Base-by-base conservation (phyloP, 2,113 vertebrate genomes). In the Planiliza haematocheilus region DNA sequence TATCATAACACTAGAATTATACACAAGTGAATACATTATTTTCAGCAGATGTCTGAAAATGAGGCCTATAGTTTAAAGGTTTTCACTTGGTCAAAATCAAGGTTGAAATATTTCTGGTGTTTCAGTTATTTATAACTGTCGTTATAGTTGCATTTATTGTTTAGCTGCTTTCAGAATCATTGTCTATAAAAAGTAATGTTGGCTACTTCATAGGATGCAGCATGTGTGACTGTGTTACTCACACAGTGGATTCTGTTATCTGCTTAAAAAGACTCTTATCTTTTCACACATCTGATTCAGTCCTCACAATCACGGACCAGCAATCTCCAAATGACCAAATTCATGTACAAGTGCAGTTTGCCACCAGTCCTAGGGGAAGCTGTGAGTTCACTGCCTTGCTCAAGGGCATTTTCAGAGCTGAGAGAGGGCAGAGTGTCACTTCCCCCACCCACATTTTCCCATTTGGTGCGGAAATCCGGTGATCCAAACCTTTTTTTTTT, bases 381-480 rank as follows among this genome's bases (percentile, higher is more conserved):
- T 65, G 39, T 16, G 50, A 73, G 84, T 74, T 81, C 74, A 58
- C 46, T 50, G 67, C 45, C 70, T 81, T 63, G 66, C 77, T 86
- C 73, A 75, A 77, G 77, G 84, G 75, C 79, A 66, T 70, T 74
- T 48, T 21, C 41, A 61, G 63, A 60, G 42, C 74, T 79, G 48
- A 64, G 45, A 53, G 68, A 76, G 60, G 59, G 51, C 65, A 37
- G 12, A 49, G 20, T 46, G 52, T 77, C 70, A 71, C 56, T 67
- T 68, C 66, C 45, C 74, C 62, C 69, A 43, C 73, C 82, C 62
- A 82, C 79, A 73, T 78, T 74, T 69, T 82, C 59, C 21, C 41
- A 34, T 68, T 61, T 42, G 58, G 62, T 70, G 18, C 61, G 11
- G 12, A 70, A 57, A 80, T 60, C 74, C 61, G 11, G 12, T 66